A percentile compares a stretch with the other conserved stretches of the same genome.
Evolutionary conservation across 2,797 vertebrate species (phyloP).

Genomic region (Gobionotothen gibberifrons): DNA sequence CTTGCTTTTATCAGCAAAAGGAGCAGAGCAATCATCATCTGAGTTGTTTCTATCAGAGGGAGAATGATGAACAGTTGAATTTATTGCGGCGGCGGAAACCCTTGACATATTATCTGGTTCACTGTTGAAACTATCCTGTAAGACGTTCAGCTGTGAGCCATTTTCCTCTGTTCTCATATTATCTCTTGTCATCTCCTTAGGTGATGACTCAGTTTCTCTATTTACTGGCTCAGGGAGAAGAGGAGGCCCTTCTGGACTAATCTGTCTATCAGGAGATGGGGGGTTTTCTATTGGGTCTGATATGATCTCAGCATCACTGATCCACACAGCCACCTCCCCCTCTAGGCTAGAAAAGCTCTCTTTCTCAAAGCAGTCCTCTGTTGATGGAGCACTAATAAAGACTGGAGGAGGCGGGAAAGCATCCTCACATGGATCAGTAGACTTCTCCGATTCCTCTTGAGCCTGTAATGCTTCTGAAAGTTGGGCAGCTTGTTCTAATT

Average conservation of each 20-base stretch:
- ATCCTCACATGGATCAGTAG: constrained; percentile 16
- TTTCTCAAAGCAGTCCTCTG: constrained; percentile 36
- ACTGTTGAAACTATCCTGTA: constrained; percentile 6
- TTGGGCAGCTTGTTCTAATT: constrained; percentile 24
- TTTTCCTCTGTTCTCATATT: constrained; percentile 15
- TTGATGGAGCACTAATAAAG: constrained; percentile 9
- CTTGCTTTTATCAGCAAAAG: constrained; percentile 61
- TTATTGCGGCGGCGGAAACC: constrained; percentile 8
- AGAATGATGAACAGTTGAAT: constrained; percentile 13
- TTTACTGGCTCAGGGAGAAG: constrained; percentile 7
- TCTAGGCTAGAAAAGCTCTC: constrained; percentile 35
- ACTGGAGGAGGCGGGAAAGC: constrained; percentile 12
- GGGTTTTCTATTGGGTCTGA: constrained; percentile 40
- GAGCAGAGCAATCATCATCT: constrained; percentile 41
- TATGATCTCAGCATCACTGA: constrained; percentile 41
- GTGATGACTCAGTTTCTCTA: constrained; percentile 7
- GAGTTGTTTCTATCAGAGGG: constrained; percentile 17
- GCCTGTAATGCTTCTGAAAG: not conserved
- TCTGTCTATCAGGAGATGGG: constrained; percentile 31
- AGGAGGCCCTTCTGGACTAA: constrained; percentile 22
- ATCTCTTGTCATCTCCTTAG: constrained; percentile 13
- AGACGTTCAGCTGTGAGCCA: constrained; percentile 5
- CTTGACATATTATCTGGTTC: constrained; percentile 3
- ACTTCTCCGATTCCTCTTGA: constrained; percentile 26
- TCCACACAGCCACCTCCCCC: constrained; percentile 32